Evolutionary conservation across 2,113 vertebrate species (phyloP).

Genomic region (Marmota monax): DNA sequence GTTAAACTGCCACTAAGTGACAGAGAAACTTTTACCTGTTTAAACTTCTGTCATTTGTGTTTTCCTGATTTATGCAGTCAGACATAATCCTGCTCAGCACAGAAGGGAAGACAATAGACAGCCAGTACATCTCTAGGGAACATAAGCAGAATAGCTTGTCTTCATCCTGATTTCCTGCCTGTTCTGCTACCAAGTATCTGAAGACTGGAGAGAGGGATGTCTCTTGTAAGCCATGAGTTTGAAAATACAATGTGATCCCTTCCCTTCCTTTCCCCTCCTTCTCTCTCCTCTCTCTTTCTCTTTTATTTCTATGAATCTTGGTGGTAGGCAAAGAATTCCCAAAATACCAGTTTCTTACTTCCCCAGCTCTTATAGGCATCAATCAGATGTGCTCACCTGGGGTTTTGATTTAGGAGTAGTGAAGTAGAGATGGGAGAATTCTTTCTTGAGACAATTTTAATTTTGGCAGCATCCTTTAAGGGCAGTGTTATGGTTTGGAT

Average conservation of each 20-base stretch:
- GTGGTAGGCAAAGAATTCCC: not conserved
- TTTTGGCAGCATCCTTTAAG: not conserved
- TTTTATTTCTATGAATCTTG: not conserved
- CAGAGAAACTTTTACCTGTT: not conserved
- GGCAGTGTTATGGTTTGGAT: not conserved
- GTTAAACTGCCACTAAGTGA: no score
- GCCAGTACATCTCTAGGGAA: not conserved
- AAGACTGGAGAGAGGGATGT: not conserved
- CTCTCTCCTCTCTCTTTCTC: not conserved
- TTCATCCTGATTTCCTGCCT: not conserved
- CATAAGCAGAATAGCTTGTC: rapidly evolving
- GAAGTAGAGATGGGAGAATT: not conserved
- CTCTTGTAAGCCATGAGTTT: not conserved
- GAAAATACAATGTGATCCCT: not conserved
- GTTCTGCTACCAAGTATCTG: not conserved
- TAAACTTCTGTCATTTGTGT: not conserved
- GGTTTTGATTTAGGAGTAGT: not conserved
- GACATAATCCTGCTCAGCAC: not conserved
- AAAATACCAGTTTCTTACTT: not conserved
- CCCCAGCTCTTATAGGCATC: not conserved
- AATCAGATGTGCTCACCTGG: not conserved
- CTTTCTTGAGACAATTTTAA: not conserved
- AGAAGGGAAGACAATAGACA: not conserved
- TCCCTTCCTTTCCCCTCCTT: not conserved
- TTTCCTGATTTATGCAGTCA: not conserved